Base-by-base conservation (phyloP, 2,113 vertebrate genomes). In the Phalacrocorax aristotelis region DNA sequence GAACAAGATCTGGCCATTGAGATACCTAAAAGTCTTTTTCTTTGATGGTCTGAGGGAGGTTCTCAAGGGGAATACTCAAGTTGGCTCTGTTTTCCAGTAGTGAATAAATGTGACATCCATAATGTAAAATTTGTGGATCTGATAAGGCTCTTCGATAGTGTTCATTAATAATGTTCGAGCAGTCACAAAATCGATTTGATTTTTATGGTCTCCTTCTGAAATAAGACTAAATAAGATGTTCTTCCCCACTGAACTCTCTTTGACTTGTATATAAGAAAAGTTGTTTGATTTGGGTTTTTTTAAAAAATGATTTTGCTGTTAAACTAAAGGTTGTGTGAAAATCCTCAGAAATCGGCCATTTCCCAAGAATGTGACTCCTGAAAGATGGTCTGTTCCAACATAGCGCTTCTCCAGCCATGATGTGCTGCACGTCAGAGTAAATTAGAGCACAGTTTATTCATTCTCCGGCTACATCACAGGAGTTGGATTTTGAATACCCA, bases 361-460 rank as follows among this genome's bases (percentile, higher is more conserved):
- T 93, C 91, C 80, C 85, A 94, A n/a, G 91, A 93, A 95, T 77
- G 52, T 87, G 65, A 81, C 86, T 96, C 26, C 40, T 87, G 58
- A 80, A 90, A 83, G 90, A 93, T 72, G 58, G 81, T 81, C 36
- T 77, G 32, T 74, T 87, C 60, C 57, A 80, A 89, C 74, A 34
- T 34, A n/a, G 48, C 54, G 49, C 34, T 75, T 42, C 66, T 91
- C 52, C 57, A 93, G 81, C 76, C 81, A n/a, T 68, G 89, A 89
- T 78, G 90, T 80, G 93, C 74, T 87, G 78, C 46, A 13, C 2
- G 83, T 96, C 96, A 76, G 57, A 68, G 70, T 82, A 62, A 95
- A 83, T 96, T 91, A 97, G 94, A 79, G 94, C 72, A 49, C 38
- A 44, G 76, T 22, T 91, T 90, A 66, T 93, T 92, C 87, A 84